phyloP scores from a whole-genome alignment of 2,888 invertebrate genomes.

The Bombylius major region DNA sequence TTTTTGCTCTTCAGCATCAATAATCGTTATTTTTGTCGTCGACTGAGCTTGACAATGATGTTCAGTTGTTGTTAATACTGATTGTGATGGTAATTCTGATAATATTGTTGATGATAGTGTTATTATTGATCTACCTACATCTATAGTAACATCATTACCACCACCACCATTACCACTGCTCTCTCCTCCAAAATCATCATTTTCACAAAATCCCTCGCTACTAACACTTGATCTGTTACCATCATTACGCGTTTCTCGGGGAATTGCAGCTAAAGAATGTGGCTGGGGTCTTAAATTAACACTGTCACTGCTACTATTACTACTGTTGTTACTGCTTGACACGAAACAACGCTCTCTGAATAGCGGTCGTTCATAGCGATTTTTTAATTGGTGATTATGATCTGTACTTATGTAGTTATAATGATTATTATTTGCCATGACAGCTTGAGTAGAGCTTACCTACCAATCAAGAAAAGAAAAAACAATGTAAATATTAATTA shows the following conservation, averaged over 20 bases:
- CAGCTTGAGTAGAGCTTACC: conserved; percentile 65
- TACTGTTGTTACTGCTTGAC: conserved; percentile 28
- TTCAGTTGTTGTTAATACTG: too few relatives aligned
- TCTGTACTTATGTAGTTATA: conserved; percentile 45
- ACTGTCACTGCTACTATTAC: conserved; percentile 29
- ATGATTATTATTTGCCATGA: conserved; percentile 63
- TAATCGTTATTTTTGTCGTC: not conserved
- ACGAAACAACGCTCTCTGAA: conserved; percentile 33
- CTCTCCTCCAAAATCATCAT: conserved; percentile 68
- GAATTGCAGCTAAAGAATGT: conserved; percentile 5
- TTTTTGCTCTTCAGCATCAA: not conserved
- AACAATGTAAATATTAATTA: too few relatives aligned
- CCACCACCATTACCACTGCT: conserved; percentile 46
- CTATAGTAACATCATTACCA: conserved; percentile 40
- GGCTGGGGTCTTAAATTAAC: conserved; percentile 22
- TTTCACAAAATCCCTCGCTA: conserved; percentile 94
- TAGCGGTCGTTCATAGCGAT: conserved; percentile 32
- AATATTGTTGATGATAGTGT: conserved; percentile 15
- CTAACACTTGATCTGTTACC: conserved; percentile 87
- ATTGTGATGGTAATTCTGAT: conserved; percentile 14
- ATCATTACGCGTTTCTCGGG: conserved; percentile 35
- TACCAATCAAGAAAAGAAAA: conserved; percentile 2
- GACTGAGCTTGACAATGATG: too few relatives aligned
- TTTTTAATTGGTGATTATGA: conserved; percentile 38
- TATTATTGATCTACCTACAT: conserved; percentile 20